Conservation (phyloP, 1,140 invertebrate species). For the Drosophila burlai region DNA sequence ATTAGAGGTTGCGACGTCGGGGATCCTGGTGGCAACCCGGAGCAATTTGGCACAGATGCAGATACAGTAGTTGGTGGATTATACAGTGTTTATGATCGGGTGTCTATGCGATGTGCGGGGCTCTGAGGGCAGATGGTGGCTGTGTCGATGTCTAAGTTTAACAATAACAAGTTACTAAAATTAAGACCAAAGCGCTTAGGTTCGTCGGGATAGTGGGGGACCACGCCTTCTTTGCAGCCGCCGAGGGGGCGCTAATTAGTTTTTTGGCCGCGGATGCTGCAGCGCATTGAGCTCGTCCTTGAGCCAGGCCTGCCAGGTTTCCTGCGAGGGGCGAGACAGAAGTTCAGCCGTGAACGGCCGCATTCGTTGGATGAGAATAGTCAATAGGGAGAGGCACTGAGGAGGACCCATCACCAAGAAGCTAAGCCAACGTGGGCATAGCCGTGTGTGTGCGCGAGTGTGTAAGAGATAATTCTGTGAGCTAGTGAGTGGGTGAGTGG, state of each 20-base stretch:
- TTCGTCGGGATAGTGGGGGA: conserved; percentile 56
- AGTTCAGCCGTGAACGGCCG: conserved; percentile 42
- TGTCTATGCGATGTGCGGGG: conserved; percentile 40
- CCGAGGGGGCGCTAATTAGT: conserved; percentile 52
- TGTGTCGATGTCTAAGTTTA: conserved; percentile 65
- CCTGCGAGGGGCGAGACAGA: conserved; percentile 68
- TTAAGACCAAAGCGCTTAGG: conserved; percentile 68
- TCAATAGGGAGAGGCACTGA: conserved; percentile 20
- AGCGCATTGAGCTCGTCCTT: conserved; percentile 79
- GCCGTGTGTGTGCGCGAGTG: conserved; percentile 6
- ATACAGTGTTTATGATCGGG: conserved; percentile 44
- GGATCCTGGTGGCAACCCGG: conserved; percentile 40
- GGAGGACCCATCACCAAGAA: conserved; percentile 67
- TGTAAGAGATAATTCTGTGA: conserved; percentile 19
- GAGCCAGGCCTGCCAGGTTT: conserved; percentile 79
- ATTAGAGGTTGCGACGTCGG: conserved; percentile 47
- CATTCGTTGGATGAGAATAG: conserved; percentile 38
- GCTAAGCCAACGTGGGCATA: conserved; percentile 36
- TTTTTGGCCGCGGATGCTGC: conserved; percentile 73
- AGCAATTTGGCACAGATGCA: conserved; percentile 74
- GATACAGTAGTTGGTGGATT: conserved; percentile 32
- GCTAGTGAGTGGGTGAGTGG: conserved; percentile 7
- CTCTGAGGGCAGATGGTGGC: neutral
- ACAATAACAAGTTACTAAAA: conserved; percentile 82
- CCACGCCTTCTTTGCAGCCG: conserved; percentile 40